Evolutionary conservation across 23 tunicate genomes (phyloP), one percentile per base, ranked within the genome.

Genomic region (Trididemnum clinides): DNA sequence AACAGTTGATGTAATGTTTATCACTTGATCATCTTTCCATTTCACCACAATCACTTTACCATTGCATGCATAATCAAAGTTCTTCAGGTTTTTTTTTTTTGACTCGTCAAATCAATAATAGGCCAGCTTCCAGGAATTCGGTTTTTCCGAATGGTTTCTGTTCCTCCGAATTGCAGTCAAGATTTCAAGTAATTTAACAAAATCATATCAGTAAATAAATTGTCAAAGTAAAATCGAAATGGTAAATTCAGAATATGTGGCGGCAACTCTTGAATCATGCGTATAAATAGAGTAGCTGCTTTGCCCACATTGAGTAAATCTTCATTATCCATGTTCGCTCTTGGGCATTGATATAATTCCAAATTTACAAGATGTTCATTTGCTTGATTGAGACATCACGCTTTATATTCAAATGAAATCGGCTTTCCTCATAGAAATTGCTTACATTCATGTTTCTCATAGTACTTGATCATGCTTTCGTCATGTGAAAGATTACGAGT

Each of bases 391-490:
- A 66, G 75, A 31, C 75, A 66, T 37, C 75, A 66, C 2, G 75
- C 75, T 66, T 66, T 66, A 31, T 28, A 66, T 20, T 37, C 36
- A 66, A 66, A 66, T 66, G 37, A 3, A 59, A 28, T 66, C 31
- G 75, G 75, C 37, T 66, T 66, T 29, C 36, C n/a, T 31, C 75
- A 15, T 6, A 66, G 30, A 32, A 30, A 66, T n/a, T 66, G 75
- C 31, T 66, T 66, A 23, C 75, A 66, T 32, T 37, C 75, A 66
- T 66, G 75, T 20, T 66, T 66, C 7, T 23, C 75, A 31, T 66
- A 66, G n/a, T 66, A 66, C 7, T 66, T 32, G 6, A 66, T 66
- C 75, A 66, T 66, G 7, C 37, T 32, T 20, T 66, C 37, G n/a
- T 66, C 75, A 20, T 66, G 22, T 3, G 75, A 29, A 32, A 66